A percentile compares a stretch with the other conserved stretches of the same genome.
Evolutionary conservation across 2,888 invertebrate genomes (phyloP).

Genomic region (Tachina grossa): DNA sequence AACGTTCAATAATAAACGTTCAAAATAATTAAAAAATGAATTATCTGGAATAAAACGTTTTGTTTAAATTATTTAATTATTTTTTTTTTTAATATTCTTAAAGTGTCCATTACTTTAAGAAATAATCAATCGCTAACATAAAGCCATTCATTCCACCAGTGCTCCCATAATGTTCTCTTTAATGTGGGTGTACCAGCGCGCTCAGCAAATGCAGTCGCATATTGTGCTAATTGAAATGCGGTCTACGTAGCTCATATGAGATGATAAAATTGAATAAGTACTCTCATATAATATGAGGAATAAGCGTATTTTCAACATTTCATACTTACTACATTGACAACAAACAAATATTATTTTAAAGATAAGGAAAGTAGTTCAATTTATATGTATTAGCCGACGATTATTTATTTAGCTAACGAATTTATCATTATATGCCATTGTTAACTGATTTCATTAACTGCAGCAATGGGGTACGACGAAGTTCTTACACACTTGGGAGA

Average conservation of each 20-base stretch:
- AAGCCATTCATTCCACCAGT: neutral
- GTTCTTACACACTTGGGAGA: slow-evolving; percentile 87
- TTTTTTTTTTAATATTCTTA: neutral
- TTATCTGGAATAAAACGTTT: neutral
- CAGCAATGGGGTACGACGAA: slow-evolving; percentile 88
- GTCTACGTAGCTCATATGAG: neutral
- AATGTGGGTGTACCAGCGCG: neutral
- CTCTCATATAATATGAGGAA: neutral
- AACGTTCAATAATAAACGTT: neutral
- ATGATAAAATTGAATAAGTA: neutral
- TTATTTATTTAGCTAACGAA: slow-evolving; percentile 2
- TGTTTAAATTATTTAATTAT: neutral
- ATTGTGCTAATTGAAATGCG: neutral
- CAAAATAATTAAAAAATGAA: neutral
- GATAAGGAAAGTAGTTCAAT: slow-evolving; percentile 21
- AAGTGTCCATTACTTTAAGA: neutral
- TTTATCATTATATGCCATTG: neutral
- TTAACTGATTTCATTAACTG: neutral
- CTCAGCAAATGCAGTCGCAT: neutral
- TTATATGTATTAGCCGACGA: neutral
- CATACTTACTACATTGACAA: slow-evolving; percentile 14
- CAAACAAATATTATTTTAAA: slow-evolving; percentile 17
- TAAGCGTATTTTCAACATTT: slow-evolving; percentile 1
- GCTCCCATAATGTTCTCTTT: slow-evolving; percentile 12
- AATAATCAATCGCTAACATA: neutral